Base-by-base conservation (phyloP, 2,888 invertebrate species). In the Leucania comma region DNA sequence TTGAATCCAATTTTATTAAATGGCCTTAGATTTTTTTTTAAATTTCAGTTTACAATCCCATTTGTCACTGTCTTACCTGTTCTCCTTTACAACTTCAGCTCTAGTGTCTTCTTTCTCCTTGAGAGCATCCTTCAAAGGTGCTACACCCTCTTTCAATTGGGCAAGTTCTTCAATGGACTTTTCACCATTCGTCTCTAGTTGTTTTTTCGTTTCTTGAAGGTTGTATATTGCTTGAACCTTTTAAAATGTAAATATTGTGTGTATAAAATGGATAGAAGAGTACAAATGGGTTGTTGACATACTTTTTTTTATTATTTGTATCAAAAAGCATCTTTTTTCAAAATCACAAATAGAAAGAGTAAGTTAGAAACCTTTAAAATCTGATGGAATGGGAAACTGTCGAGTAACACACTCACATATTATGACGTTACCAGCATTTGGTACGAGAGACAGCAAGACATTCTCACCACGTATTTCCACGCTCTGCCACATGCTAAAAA, bases 141-240 rank as follows among this genome's bases (percentile, higher is more conserved):
- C 86, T 3, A 91, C 90, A 0, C 89, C 88, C 3, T 91, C 91
- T 66, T 93, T 88, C 20, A 96, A 79, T 62, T 93, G 92, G 29
- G 90, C 90, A 20, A 95, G 74, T 86, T 96, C 94, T n/a, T 86
- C 78, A 68, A 89, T 75, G 66, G 87, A 90, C 66, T 90, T 93
- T 60, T 93, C 94, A 62, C 91, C 91, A 62, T 94, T 91, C 4
- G 81, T 83, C 79, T 96, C 95, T 58, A 97, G 88, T 78, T 96
- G 93, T 59, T 94, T 93, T 75, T 94, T 93, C 51, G 92, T 94
- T 59, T 95, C 94, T 90, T 96, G 93, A n/a, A 97, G 91, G 78
- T 93, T 93, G 17, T 93, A 92, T 63, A 96, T 90, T 78, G 96
- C 96, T 93, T 96, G 96, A n/a, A 96, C 95, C 96, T 96, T 66